Percentiles rank a stretch among this genome's conserved stretches.
Evolutionary conservation across 2,888 invertebrate genomes (phyloP).

Genomic region (Tillus elongatus): DNA sequence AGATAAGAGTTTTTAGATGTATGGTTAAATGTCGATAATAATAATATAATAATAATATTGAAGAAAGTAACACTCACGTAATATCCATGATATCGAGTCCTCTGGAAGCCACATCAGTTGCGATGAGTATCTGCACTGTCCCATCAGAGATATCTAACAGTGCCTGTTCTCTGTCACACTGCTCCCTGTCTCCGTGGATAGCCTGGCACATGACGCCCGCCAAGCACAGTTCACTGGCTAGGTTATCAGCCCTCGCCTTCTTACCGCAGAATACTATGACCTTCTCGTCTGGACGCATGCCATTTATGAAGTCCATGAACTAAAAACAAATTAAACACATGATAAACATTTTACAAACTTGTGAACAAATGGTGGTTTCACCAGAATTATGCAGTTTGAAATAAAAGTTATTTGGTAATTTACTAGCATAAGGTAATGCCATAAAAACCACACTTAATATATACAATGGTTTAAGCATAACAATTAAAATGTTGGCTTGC

Average conservation of each 20-base stretch:
- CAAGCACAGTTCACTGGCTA: constrained; percentile 69
- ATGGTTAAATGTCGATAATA: no score
- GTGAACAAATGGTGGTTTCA: no score
- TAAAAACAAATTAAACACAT: constrained; percentile 36
- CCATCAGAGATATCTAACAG: constrained; percentile 75
- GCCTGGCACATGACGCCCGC: constrained; percentile 63
- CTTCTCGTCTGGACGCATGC: constrained; percentile 69
- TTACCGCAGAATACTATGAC: constrained; percentile 85
- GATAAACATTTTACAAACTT: no score
- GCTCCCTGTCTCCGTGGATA: constrained; percentile 82
- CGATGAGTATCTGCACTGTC: constrained; percentile 71
- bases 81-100: constrained; percentile 88
- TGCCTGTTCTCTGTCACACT: constrained; percentile 68
- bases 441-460: no score
- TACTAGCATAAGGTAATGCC: no score
- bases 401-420: no score
- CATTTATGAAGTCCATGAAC: constrained; percentile 59
- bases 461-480: no score
- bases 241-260: constrained; percentile 73
- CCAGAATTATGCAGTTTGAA: no score
- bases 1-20: no score
- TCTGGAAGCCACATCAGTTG: constrained; percentile 91
- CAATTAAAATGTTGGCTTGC: no score
- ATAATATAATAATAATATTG: constrained; percentile 1
- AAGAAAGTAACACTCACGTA: constrained; percentile 46